Evolutionary conservation across 2,113 vertebrate genomes (phyloP).

Genomic region (Progne subis): DNA sequence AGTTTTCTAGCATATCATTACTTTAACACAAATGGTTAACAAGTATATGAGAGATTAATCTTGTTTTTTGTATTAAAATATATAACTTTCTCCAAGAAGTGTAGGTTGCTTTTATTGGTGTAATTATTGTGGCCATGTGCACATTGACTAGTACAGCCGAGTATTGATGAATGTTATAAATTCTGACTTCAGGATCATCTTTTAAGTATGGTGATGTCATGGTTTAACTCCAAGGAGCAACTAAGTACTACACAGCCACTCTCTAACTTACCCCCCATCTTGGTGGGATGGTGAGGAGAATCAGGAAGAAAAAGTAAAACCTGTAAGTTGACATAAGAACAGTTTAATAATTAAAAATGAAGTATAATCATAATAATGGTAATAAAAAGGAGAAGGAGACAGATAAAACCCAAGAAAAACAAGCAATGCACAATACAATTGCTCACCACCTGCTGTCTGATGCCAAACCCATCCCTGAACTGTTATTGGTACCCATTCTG

Average conservation of each 20-base stretch:
- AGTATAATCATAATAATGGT: background rate
- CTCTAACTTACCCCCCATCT: background rate
- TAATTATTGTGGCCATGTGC: background rate
- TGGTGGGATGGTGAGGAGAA: background rate
- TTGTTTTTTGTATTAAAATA: background rate
- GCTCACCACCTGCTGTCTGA: background rate
- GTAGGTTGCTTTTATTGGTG: background rate
- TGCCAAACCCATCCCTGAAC: background rate
- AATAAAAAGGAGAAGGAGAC: background rate
- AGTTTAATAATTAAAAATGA: background rate
- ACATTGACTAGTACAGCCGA: background rate
- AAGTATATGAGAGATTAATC: background rate
- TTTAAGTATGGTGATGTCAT: background rate
- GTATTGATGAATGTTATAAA: background rate
- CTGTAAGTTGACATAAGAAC: background rate
- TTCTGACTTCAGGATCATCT: background rate
- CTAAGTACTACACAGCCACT: background rate
- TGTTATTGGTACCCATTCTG: background rate
- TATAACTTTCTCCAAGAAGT: background rate
- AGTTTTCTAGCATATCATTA: background rate
- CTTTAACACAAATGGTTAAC: background rate
- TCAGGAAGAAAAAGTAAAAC: background rate
- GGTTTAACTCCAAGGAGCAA: background rate
- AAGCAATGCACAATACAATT: background rate
- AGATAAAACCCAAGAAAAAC: background rate